Conservation (phyloP, 2,888 invertebrate species). For the Leptopterna dolabrata region DNA sequence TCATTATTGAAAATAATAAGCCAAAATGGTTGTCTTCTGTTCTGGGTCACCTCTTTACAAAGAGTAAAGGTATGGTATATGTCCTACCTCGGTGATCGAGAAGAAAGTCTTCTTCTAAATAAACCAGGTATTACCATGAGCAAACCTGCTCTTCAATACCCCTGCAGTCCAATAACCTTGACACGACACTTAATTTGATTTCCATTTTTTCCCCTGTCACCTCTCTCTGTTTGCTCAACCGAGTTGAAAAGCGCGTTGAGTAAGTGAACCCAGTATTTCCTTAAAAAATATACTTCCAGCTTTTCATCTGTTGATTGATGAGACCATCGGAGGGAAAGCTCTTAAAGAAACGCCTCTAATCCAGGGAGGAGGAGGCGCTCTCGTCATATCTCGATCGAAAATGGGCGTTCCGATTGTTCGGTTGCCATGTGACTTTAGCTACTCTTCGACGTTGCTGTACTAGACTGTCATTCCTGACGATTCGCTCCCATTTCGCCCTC, state of each 20-base stretch:
- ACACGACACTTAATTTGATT: too few relatives aligned
- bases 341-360: not conserved
- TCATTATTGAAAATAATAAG: too few relatives aligned
- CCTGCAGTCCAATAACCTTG: too few relatives aligned
- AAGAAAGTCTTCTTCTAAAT: too few relatives aligned
- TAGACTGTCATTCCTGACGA: slow-evolving; percentile 32
- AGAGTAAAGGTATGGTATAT: too few relatives aligned
- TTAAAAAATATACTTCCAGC: not conserved
- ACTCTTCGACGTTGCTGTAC: slow-evolving; percentile 26
- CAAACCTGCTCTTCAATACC: too few relatives aligned
- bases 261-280: not conserved
- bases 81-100: too few relatives aligned
- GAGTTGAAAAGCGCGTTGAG: not conserved
- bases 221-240: not conserved
- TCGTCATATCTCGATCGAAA: not conserved
- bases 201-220: too few relatives aligned
- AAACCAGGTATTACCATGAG: too few relatives aligned
- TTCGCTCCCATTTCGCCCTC: not conserved
- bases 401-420: not conserved
- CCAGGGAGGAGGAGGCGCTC: not conserved
- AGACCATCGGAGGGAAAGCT: not conserved
- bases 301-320: not conserved
- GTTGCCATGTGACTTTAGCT: not conserved
- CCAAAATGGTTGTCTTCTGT: too few relatives aligned
- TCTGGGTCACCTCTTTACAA: too few relatives aligned